phyloP scores from a whole-genome alignment of 2,113 vertebrate genomes.

The Lynx canadensis region DNA sequence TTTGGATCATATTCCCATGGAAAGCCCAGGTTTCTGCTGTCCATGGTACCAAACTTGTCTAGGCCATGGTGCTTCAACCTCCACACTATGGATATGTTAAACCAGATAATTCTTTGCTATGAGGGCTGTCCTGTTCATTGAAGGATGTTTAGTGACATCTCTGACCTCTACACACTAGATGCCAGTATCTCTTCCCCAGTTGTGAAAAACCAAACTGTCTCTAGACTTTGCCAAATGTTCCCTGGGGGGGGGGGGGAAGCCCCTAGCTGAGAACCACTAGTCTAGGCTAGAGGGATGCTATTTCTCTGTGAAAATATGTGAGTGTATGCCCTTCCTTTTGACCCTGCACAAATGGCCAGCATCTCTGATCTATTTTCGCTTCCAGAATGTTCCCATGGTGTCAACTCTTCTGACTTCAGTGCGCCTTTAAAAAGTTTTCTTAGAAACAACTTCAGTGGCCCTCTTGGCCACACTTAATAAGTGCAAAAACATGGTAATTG shows the following conservation, averaged over 20 bases:
- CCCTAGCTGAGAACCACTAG: background rate
- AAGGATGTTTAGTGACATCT: background rate
- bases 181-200: background rate
- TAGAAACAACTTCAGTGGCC: background rate
- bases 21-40: background rate
- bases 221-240: background rate
- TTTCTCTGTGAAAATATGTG: background rate
- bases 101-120: background rate
- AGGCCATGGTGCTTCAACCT: background rate
- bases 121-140: background rate
- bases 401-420: background rate
- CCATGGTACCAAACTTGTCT: background rate
- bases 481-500: slow-evolving; percentile 43
- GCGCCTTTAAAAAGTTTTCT: background rate
- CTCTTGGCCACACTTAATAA: slow-evolving; percentile 36
- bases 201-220: background rate
- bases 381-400: slow-evolving; percentile 17
- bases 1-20: background rate
- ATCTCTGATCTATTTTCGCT: background rate
- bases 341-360: background rate
- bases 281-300: background rate
- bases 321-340: background rate
- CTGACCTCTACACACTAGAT: background rate
- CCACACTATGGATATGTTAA: background rate
- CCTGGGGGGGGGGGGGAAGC: too few relatives aligned